Base-by-base conservation (phyloP, 2,113 vertebrate genomes). In the Rousettus leschenaultii region DNA sequence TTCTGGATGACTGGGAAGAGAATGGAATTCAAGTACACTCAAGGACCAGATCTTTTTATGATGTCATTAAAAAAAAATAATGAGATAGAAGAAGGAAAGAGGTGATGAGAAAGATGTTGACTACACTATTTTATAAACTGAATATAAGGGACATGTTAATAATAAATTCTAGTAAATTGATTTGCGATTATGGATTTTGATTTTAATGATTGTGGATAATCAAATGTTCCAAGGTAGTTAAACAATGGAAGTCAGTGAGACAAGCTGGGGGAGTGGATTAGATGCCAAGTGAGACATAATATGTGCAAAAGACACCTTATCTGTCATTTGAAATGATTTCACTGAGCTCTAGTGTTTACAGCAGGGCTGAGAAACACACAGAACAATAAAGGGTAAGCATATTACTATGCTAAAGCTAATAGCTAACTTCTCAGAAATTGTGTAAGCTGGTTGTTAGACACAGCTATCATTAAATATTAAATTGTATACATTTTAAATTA, bases 341-440 rank as follows among this genome's bases (percentile, higher is more conserved):
- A 8, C 38, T 19, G 13, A 83, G 15, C 11, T 16, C n/a, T 43
- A 2, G 2, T 33, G 3, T 53, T 45, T 38, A 7, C 1, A 13
- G 22, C 0, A 6, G 33, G 33, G n/a, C 21, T 43, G n/a, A 74
- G 4, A 53, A 68, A 19, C 7, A 19, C 7, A 21, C 1, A 15
- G 28, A 3, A 9, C 14, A 1, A 83, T 15, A 38, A 35, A 75
- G 12, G 57, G 12, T 15, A 30, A 71, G 18, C 0, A 11, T 28
- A 38, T 16, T 1, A 4, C 3, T 6, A 0, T 35, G 9, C 38
- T 51, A 40, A 19, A 3, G 38, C 7, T 5, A 9, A 35, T 6
- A 5, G 26, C 13, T 14, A 55, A 19, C 9, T 26, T 28, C 40
- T 59, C n/a, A 53, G 68, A 38, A 71, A 82, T 45, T 71, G 48